phyloP scores from a whole-genome alignment of 2,797 vertebrate genomes.

The Passerculus sandwichensis region DNA sequence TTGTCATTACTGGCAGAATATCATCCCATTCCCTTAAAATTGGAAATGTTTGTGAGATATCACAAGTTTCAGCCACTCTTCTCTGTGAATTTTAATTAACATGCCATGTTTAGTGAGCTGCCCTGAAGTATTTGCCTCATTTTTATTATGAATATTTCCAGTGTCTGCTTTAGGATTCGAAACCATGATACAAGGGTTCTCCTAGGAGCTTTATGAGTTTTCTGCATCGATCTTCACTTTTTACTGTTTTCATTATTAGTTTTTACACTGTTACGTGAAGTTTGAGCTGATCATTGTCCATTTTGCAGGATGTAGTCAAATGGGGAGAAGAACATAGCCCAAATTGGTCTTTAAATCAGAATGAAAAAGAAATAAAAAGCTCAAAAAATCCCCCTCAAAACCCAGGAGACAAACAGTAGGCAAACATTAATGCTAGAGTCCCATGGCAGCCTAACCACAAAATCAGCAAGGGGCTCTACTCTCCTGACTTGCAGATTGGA shows the following conservation, averaged over 20 bases:
- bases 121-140: neutral
- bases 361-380: neutral
- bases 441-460: neutral
- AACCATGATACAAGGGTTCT: neutral
- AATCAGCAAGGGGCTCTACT: neutral
- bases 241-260: neutral
- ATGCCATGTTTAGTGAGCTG: neutral
- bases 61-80: slow-evolving; percentile 33
- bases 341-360: neutral
- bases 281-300: neutral
- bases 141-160: neutral
- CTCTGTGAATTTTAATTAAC: slow-evolving; percentile 46
- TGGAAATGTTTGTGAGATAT: slow-evolving; percentile 43
- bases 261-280: neutral
- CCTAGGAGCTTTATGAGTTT: neutral
- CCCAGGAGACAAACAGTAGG: neutral
- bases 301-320: neutral
- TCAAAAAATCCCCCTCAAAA: neutral
- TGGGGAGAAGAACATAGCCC: neutral
- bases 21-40: slow-evolving; percentile 69
- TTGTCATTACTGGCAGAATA: slow-evolving; percentile 72
- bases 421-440: neutral
- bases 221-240: neutral
- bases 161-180: neutral
- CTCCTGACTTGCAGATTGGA: neutral